These are phyloP conservation scores for Tupaia chinensis DNA, from an alignment of 2,113 vertebrate genomes.

Conservation along the genomic window DNA sequence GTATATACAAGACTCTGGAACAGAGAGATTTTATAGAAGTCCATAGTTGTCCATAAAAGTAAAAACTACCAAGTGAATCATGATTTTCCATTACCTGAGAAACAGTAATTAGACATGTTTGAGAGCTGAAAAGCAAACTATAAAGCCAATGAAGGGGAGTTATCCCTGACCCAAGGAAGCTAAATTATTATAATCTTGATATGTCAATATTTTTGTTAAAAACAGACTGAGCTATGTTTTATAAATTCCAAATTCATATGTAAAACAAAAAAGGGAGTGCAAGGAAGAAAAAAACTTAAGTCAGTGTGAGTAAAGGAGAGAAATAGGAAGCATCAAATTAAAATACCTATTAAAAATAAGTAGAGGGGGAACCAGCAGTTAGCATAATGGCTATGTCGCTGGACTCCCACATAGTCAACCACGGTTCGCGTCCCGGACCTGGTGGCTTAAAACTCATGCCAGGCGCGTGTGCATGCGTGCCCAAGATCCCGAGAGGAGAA, in stretches of 20 bases:
- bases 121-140: not conserved
- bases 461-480: too few species aligned
- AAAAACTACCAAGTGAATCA: not conserved
- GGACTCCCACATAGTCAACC: too few species aligned
- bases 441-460: too few species aligned
- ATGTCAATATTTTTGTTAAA: not conserved
- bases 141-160: not conserved
- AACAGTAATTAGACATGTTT: not conserved
- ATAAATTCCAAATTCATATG: constrained; percentile 20
- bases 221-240: not conserved
- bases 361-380: too few species aligned
- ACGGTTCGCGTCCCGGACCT: too few species aligned
- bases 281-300: not conserved
- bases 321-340: not conserved
- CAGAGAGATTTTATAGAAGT: not conserved
- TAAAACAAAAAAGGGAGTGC: not conserved
- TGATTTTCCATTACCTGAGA: not conserved
- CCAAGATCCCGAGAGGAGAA: too few species aligned
- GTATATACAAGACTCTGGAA: not conserved
- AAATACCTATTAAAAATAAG: not conserved
- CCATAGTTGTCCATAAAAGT: not conserved
- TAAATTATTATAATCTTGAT: not conserved
- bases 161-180: not conserved
- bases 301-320: not conserved
- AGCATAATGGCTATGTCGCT: too few species aligned